Evolutionary conservation across 2,888 invertebrate species (phyloP), one percentile per base, ranked within the genome.

Genomic region (Sussaba pulchella): DNA sequence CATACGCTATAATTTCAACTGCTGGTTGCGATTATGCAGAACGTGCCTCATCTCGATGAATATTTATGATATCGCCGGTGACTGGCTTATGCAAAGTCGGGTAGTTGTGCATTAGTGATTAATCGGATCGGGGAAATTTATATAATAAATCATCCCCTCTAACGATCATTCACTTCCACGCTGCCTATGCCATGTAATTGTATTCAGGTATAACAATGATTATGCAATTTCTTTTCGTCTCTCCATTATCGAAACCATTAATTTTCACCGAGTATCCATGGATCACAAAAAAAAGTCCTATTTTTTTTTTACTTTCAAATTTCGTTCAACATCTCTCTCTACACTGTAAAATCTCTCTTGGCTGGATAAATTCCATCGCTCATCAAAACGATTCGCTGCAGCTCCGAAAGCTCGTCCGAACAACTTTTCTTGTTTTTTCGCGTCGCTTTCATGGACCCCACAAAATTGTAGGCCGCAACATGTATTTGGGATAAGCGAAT

Each of bases 41-140:
- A 47, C 66, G 10, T 8, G 57, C 17, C 47, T 57, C 52, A 4
- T 1, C n/a, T 36, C 59, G 24, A 74, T 74, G 74, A 74, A 74
- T 74, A 74, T 74, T 74, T 74, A 74, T 74, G 57, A 74, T 26
- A 59, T 47, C 24, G 36, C 39, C 24, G 17, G 47, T 57, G 66
- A 52, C 63, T 52, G 73, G 66, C 66, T 74, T 67, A 66, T 66
- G 74, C 74, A 66, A 67, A 74, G 66, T 45, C 59, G 24, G 66
- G 31, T 57, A 47, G 57, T 59, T 47, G 57, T 39, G 47, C 59
- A 59, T 74, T 67, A 45, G 74, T 74, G 66, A 74, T 74, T 74
- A 74, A 74, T 74, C 45, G 66, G 57, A 59, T 59, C 66, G 45
- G 47, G 47, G 45, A 31, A 17, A 74, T 66, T 74, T 59, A 59